phyloP scores from a whole-genome alignment of 1,140 invertebrate species.

The Eueides isabella region DNA sequence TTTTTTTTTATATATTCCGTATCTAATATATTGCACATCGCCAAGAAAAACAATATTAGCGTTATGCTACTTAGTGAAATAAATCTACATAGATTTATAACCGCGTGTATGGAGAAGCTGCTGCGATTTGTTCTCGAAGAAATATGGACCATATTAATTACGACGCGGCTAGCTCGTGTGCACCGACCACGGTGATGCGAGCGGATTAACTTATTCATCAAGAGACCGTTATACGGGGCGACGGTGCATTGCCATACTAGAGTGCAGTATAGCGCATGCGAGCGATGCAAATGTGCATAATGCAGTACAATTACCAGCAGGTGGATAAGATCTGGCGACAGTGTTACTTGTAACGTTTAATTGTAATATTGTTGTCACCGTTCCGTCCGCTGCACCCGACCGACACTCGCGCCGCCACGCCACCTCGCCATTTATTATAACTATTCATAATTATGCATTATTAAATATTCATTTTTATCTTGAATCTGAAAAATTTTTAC shows the following conservation, averaged over 20 bases:
- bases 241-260: too few relatives aligned
- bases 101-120: neutral
- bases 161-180: neutral
- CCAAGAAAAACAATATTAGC: neutral
- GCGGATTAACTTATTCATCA: conserved; percentile 41
- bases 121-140: conserved; percentile 8
- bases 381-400: conserved; percentile 34
- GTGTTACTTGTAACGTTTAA: conserved; percentile 36
- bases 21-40: neutral
- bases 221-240: conserved; percentile 30
- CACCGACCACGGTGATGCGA: conserved; percentile 21
- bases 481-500: neutral
- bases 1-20: too few relatives aligned
- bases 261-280: neutral
- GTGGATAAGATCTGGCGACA: conserved; percentile 53
- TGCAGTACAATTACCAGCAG: conserved; percentile 44
- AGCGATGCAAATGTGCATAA: conserved; percentile 37
- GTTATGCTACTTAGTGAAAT: conserved; percentile 10
- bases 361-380: conserved; percentile 52
- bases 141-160: conserved; percentile 21
- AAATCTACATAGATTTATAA: conserved; percentile 14
- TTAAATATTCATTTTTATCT: conserved; percentile 11
- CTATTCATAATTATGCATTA: conserved; percentile 14
- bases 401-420: neutral
- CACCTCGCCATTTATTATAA: conserved; percentile 15